Evolutionary conservation across 2,113 vertebrate genomes (phyloP).

Genomic region (Ovis aries): ARS-UI_Ramb_v3.0 NC_056079.1:43404501-43405000

Average conservation of each 20-base stretch:
- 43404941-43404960: background rate
- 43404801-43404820: conserved; percentile 57
- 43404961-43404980: background rate
- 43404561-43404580: conserved; percentile 71
- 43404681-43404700: conserved; percentile 38
- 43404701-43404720: conserved; percentile 58
- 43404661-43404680: conserved; percentile 46
- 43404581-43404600: conserved; percentile 72
- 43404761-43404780: conserved; percentile 47
- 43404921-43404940: background rate
- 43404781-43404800: background rate
- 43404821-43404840: background rate
- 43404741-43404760: conserved; percentile 32
- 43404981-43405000: conserved; percentile 56
- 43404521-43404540: conserved; percentile 67
- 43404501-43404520: conserved; percentile 61
- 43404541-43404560: conserved; percentile 61
- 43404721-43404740: conserved; percentile 43
- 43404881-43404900: background rate
- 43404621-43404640: conserved; percentile 58
- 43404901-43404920: background rate
- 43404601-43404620: conserved; percentile 65
- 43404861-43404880: fast-evolving
- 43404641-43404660: background rate
- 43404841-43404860: background rate